These are phyloP conservation scores for Drosophila multiciliata DNA, from an alignment of 2,888 invertebrate genomes.

Conservation along the genomic window DNA sequence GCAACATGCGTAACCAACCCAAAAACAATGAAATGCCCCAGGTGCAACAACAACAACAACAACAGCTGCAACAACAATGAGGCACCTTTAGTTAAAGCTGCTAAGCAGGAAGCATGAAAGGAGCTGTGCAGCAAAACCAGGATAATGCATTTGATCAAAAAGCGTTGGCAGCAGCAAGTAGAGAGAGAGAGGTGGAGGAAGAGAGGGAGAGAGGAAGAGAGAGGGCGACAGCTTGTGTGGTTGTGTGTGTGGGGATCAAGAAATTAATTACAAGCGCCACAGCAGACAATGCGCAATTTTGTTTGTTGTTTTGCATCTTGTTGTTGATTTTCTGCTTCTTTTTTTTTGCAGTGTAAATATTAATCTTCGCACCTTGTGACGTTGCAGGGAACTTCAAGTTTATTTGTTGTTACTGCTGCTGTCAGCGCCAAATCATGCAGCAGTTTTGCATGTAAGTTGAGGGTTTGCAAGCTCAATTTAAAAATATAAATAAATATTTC, in stretches of 20 bases:
- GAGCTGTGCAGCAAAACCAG: slow-evolving; percentile 11
- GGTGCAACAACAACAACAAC: slow-evolving; percentile 42
- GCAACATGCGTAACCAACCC: slow-evolving; percentile 63
- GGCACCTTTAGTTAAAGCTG: slow-evolving; percentile 40
- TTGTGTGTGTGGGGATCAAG: slow-evolving; percentile 10
- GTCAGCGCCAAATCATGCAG: slow-evolving; percentile 49
- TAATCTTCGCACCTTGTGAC: slow-evolving; percentile 74
- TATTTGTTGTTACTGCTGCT: slow-evolving; percentile 8
- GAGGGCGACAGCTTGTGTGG: not conserved
- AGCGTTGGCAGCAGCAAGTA: slow-evolving; percentile 32
- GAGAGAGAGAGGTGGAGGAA: not conserved
- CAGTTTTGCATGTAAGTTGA: slow-evolving; percentile 51
- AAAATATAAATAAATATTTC: not conserved
- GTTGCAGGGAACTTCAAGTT: not conserved
- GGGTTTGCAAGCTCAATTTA: too few relatives aligned
- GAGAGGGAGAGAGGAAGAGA: not conserved
- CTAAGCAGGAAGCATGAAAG: slow-evolving; percentile 51
- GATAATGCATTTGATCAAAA: slow-evolving; percentile 72
- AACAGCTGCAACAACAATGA: slow-evolving; percentile 26
- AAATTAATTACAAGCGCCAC: slow-evolving; percentile 71
- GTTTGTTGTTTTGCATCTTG: slow-evolving; percentile 11
- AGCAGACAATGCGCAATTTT: slow-evolving; percentile 51
- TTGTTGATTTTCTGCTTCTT: slow-evolving; percentile 11
- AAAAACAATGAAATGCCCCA: slow-evolving; percentile 71
- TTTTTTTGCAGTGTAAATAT: slow-evolving; percentile 62